A percentile compares a stretch with the other conserved stretches of the same genome.
phyloP scores from a whole-genome alignment of 2,113 vertebrate species.

The Columba janthina region DNA sequence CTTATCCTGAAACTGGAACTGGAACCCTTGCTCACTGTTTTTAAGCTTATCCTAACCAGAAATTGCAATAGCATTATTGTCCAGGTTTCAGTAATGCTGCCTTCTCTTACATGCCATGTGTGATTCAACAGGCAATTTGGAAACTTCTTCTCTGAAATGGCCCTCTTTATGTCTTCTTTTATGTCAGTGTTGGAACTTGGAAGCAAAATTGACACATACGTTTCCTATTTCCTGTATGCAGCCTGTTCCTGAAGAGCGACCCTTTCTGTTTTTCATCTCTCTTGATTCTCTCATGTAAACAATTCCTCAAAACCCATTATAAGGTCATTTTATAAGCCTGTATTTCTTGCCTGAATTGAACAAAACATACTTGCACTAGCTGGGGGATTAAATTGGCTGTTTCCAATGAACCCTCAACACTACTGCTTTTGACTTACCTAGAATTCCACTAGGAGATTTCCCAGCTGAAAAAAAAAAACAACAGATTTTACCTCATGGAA shows the following conservation, averaged over 20 bases:
- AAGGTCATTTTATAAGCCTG: constrained; percentile 15
- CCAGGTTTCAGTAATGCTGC: background rate
- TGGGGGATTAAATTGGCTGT: constrained; percentile 9
- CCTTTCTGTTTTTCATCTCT: constrained; percentile 36
- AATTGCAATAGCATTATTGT: background rate
- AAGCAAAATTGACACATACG: constrained; percentile 32
- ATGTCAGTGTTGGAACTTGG: constrained; percentile 4
- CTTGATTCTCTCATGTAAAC: constrained; percentile 26
- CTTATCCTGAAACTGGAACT: background rate
- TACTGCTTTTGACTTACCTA: constrained; percentile 28
- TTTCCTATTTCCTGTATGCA: constrained; percentile 50
- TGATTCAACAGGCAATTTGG: background rate
- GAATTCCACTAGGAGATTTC: background rate
- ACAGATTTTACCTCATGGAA: background rate
- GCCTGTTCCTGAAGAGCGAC: background rate
- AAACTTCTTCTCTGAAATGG: background rate
- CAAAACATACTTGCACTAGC: constrained; percentile 3
- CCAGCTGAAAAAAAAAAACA: background rate
- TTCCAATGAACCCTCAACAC: constrained; percentile 15
- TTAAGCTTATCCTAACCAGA: constrained; percentile 14
- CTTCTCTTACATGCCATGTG: background rate
- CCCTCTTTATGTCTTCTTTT: constrained; percentile 4
- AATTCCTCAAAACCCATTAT: constrained; percentile 55
- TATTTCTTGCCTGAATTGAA: constrained; percentile 14
- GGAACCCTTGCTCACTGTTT: background rate